Base-by-base conservation (phyloP, 2,888 invertebrate species). In the Chesias legatella region DNA sequence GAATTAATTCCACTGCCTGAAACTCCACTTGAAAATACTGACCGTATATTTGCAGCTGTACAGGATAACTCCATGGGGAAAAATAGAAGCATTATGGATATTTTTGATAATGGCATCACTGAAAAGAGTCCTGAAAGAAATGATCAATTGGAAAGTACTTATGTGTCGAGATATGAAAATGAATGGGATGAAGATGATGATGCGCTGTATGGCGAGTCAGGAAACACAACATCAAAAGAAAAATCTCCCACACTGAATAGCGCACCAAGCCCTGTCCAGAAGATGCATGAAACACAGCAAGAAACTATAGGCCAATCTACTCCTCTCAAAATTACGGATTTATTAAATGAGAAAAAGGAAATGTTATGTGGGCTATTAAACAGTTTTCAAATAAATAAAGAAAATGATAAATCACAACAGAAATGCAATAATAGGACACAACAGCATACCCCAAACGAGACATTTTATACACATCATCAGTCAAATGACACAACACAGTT, bases 161-260 rank as follows among this genome's bases (percentile, higher is more conserved):
- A 48, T 57, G 53, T 62, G 10, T 62, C 57, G 24, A 79, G 71
- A 70, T 77, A 75, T 56, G 80, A 82, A 52, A 66, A 67, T 35
- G 65, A 76, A 38, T 85, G 88, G 88, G 79, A 88, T 60, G 85
- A 80, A 38, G 88, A 88, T 53, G 88, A 89, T 55, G 88, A 88
- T 49, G 88, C 79, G 39, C 73, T 89, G 13, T 89, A 89, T 53
- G 79, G 73, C 53, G 75, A 76, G 35, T 47, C 65, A 13, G 41
- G 31, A 41, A 43, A 35, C 38, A n/a, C 29, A 17, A 34, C 34
- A 13, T 21, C 29, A 10, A 36, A 37, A 3, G 51, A 51, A 24
- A 43, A 43, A 7, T 55, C 60, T n/a, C 59, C 62, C 9, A 50
- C 53, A 9, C 56, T 43, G 29, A 46, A 57, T 30, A 58, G 56